Conservation (phyloP, 64 coral and sea anemone genomes). For the Pocillopora verrucosa region DNA sequence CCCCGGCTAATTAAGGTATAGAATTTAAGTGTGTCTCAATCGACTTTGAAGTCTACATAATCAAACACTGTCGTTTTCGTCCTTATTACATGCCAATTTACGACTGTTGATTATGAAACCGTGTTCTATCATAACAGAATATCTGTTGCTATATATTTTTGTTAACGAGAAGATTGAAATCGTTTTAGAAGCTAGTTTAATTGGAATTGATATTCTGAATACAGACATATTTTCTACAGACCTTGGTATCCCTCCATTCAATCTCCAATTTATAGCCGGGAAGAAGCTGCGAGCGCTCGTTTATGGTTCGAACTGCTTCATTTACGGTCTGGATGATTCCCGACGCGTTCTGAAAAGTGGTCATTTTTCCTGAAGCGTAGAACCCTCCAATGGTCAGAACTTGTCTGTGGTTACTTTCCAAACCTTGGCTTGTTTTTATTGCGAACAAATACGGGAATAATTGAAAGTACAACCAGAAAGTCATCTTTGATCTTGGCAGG, state of each 20-base stretch:
- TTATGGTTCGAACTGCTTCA: conserved; percentile 47
- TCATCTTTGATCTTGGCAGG: neutral
- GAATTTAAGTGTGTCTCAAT: too few species aligned
- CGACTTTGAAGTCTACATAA: too few species aligned
- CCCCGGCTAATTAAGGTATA: too few species aligned
- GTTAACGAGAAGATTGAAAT: too few species aligned
- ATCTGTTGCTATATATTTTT: too few species aligned
- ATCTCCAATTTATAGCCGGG: conserved; percentile 39
- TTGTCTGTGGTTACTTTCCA: neutral
- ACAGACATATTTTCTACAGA: neutral
- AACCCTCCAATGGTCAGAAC: conserved; percentile 54
- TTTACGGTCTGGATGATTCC: conserved; percentile 57
- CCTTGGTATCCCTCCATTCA: conserved; percentile 66
- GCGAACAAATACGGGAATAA: neutral
- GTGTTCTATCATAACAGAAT: too few species aligned
- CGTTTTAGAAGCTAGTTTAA: neutral
- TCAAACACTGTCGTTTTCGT: too few species aligned
- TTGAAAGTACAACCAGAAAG: neutral
- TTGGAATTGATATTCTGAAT: neutral
- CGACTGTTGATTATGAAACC: too few species aligned
- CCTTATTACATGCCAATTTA: too few species aligned
- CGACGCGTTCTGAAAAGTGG: conserved; percentile 74
- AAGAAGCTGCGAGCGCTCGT: conserved; percentile 38
- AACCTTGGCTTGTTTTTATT: neutral
- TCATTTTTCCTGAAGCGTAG: conserved; percentile 52